Evolutionary conservation across 2,113 vertebrate species (phyloP).

Genomic region (Xenotilapia caudafasciata): DNA sequence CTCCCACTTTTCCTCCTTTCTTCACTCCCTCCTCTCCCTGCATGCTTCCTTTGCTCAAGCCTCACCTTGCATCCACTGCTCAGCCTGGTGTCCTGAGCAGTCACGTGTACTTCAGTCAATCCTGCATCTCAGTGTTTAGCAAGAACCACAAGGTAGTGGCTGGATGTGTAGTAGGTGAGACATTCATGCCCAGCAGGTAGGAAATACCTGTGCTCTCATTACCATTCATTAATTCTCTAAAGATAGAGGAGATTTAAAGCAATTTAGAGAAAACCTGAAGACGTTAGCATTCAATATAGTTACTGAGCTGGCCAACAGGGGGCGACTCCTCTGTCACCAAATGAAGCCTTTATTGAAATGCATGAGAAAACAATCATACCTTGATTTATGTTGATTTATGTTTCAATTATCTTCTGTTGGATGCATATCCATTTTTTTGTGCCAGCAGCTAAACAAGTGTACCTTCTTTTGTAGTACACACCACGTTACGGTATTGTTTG

Average conservation of each 20-base stretch:
- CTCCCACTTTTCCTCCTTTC: constrained; percentile 12
- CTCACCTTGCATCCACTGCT: background rate
- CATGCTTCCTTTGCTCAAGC: background rate
- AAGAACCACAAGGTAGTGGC: background rate
- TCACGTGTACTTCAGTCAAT: background rate
- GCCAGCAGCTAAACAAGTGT: background rate
- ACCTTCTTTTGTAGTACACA: background rate
- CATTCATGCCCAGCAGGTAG: background rate
- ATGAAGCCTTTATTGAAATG: background rate
- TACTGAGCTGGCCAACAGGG: background rate
- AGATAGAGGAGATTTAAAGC: background rate
- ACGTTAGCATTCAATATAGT: background rate
- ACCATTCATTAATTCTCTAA: background rate
- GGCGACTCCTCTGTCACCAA: background rate
- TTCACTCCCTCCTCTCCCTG: background rate
- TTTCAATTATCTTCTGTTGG: background rate
- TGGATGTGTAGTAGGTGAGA: background rate
- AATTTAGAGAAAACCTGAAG: background rate
- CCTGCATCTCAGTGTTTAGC: background rate
- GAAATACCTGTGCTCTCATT: background rate
- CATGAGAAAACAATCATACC: background rate
- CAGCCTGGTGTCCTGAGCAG: background rate
- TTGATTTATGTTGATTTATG: background rate
- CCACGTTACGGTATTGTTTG: background rate
- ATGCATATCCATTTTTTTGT: background rate